Percentiles rank a stretch among this genome's conserved stretches.
Conservation (phyloP, 92 coral and sea anemone species). For the Zoanthus sansibaricus region DNA sequence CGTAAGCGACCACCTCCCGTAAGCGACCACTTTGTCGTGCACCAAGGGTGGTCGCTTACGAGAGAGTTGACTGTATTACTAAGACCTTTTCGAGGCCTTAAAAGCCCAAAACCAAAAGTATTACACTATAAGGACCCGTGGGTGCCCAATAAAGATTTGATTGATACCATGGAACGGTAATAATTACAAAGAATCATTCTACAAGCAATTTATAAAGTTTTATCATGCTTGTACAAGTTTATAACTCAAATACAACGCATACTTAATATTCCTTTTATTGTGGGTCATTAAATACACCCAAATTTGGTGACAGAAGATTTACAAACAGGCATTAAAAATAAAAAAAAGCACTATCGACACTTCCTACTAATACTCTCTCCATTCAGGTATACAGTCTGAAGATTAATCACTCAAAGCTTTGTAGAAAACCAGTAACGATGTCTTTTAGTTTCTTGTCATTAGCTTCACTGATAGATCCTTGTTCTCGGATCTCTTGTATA, state of each 20-base stretch:
- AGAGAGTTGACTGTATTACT: no score
- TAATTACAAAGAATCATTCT: no score
- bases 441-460: slow-evolving; percentile 95
- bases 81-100: no score
- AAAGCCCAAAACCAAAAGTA: no score
- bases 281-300: slow-evolving; percentile 50
- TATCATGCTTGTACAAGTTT: background rate
- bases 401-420: slow-evolving; percentile 81
- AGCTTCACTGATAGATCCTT: slow-evolving; percentile 91
- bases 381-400: slow-evolving; percentile 24
- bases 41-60: no score
- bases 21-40: no score
- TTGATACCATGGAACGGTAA: no score
- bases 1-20: no score
- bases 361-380: slow-evolving; percentile 46
- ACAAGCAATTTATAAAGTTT: no score
- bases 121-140: no score
- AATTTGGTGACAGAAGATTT: slow-evolving; percentile 43
- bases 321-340: slow-evolving; percentile 53
- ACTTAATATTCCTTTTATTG: slow-evolving; percentile 31
- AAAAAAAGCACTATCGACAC: slow-evolving; percentile 63
- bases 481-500: slow-evolving; percentile 83
- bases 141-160: no score
- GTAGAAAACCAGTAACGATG: slow-evolving; percentile 84
- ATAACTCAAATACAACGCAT: background rate